Evolutionary conservation across 2,888 invertebrate species (phyloP).

Genomic region (Meteorus cinctellus): DNA sequence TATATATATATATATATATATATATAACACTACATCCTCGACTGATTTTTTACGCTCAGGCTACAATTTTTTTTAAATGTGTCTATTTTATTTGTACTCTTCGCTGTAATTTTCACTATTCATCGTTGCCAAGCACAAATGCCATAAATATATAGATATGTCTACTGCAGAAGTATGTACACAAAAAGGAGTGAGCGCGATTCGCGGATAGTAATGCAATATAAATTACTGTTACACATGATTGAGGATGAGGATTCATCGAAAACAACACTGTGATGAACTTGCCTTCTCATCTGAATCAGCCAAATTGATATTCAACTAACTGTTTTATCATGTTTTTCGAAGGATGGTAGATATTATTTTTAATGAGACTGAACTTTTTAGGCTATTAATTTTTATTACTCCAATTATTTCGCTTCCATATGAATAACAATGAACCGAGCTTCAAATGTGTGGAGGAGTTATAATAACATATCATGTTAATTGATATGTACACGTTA

Average conservation of each 20-base stretch:
- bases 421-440: conserved; percentile 31
- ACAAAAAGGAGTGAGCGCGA: neutral
- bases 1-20: neutral
- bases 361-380: conserved; percentile 50
- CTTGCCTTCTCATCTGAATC: conserved; percentile 1
- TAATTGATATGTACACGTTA: conserved; percentile 52
- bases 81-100: neutral
- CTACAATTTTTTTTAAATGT: neutral
- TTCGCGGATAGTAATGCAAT: neutral
- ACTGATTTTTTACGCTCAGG: conserved; percentile 5
- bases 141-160: conserved; percentile 38
- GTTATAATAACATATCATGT: conserved; percentile 53
- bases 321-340: conserved; percentile 16
- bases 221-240: conserved; percentile 4
- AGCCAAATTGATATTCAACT: neutral
- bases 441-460: conserved; percentile 47
- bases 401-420: conserved; percentile 26
- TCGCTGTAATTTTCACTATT: neutral
- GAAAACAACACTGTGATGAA: neutral
- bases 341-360: conserved; percentile 22
- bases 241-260: conserved; percentile 4
- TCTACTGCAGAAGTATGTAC: conserved; percentile 16
- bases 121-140: conserved; percentile 36
- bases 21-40: neutral
- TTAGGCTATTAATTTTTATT: conserved; percentile 47